phyloP scores from a whole-genome alignment of 1,140 invertebrate genomes.

The Phymastichus coffea region DNA sequence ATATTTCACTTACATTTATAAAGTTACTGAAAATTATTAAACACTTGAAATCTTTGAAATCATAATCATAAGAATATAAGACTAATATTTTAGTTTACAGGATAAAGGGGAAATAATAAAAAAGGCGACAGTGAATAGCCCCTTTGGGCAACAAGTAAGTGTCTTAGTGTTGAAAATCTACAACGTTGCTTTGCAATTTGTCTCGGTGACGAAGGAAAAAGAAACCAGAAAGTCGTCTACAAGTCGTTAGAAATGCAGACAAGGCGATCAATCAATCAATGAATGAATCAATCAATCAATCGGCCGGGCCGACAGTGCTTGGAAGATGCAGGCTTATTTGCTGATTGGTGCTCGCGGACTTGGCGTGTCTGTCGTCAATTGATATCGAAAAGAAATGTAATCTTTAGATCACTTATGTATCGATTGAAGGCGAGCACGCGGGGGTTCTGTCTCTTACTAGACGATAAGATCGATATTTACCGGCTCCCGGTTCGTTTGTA shows the following conservation, averaged over 20 bases:
- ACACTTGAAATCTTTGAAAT: constrained; percentile 19
- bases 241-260: constrained; percentile 10
- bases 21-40: constrained; percentile 22
- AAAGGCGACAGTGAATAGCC: constrained; percentile 29
- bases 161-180: no score
- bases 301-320: constrained; percentile 14
- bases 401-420: no score
- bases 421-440: constrained; percentile 24
- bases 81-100: no score
- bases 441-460: constrained; percentile 25
- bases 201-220: background rate
- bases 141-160: background rate
- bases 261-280: no score
- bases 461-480: constrained; percentile 54
- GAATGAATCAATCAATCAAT: no score
- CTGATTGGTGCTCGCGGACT: constrained; percentile 3
- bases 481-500: constrained; percentile 52
- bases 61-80: no score
- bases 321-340: constrained; percentile 12
- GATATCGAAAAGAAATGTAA: no score
- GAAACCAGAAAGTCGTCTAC: constrained; percentile 7
- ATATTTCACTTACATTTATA: constrained; percentile 20
- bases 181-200: background rate
- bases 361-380: background rate
- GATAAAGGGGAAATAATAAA: no score